Base-by-base conservation (phyloP, 2,888 invertebrate species). In the Morinoia aosen region DNA sequence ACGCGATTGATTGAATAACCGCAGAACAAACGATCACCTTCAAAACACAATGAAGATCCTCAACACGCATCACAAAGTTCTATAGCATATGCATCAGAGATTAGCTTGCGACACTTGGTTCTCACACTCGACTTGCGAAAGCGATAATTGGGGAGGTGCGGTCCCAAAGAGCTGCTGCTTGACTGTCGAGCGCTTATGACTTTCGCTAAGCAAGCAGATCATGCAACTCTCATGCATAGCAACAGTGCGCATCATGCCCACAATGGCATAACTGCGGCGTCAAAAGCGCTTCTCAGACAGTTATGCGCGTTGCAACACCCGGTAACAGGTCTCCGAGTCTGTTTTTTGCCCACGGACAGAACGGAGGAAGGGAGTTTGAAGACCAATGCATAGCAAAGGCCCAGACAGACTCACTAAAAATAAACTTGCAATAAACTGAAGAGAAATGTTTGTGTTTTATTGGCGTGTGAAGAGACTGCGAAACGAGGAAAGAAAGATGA, bases 281-380 rank as follows among this genome's bases (percentile, higher is more conserved):
- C 90, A 90, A 90, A 90, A 40, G 90, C 90, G 19, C 90, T 90
- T 39, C 90, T 40, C 90, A 90, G 90, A 90, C 90, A 90, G 39
- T 19, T 40, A 90, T 90, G 90, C 90, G 48, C 40, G 40, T 90
- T 90, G 90, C 90, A 90, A 90, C 90, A 90, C 90, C 4, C 16
- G 40, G 90, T 39, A 90, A 90, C 90, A 90, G 90, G 90, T 90
- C 90, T 19, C 40, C 33, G 76, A 25, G 76, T 76, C 76, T 76
- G 76, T 76, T 39, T 90, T 48, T 90, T 90, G 39, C 16, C 19
- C 40, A 40, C 12, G 40, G 4, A 40, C 10, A 8, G 90, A 48
- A 8, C 5, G 40, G 12, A 19, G 90, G 90, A 40, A 90, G 40
- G 40, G 90, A 40, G 90, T 40, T 4, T 16, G 48, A 48, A 48